Base-by-base conservation (phyloP, 2,113 vertebrate genomes). In the Strigops habroptila region DNA sequence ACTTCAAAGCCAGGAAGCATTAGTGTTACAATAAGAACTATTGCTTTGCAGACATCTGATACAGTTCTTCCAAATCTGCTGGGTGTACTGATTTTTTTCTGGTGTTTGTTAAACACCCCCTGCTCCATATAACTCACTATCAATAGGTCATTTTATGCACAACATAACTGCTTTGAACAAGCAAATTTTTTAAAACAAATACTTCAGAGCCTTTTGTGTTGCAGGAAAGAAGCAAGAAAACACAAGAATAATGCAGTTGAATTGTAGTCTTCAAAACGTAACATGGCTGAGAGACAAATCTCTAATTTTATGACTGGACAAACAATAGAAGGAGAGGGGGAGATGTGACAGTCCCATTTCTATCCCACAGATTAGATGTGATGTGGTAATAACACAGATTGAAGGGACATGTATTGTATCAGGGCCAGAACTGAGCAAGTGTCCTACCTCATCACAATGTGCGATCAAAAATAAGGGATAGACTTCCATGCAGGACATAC, bases 241-340 rank as follows among this genome's bases (percentile, higher is more conserved):
- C 33, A 70, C 46, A 82, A 65, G 10, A 49, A 49, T 41, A 81
- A 49, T 23, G 63, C 27, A 57, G 85, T 51, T 96, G 84, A 96
- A 94, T 37, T 86, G 84, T 77, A 85, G 74, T 97, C 93, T 97
- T 96, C 94, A 91, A 93, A 96, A 96, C 84, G 67, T 88, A 97
- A 69, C 85, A 70, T 59, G 82, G 84, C 69, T 96, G 85, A 95
- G 93, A 93, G 52, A 82, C 41, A 88, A 85, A 70, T 81, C 21
- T 68, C 70, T 86, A 11, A 90, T 95, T 93, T 97, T 93, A 87
- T 82, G 81, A 92, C 71, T 88, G 71, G 68, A 48, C 63, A 88
- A n/a, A 39, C 57, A 84, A 27, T 46, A 76, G 64, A 80, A 91
- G 52, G 76, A 90, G 68, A 93, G 43, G 52, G 62, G 41, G 37